Evolutionary conservation across 2,797 vertebrate genomes (phyloP).

Genomic region (Pipistrellus kuhlii): DNA sequence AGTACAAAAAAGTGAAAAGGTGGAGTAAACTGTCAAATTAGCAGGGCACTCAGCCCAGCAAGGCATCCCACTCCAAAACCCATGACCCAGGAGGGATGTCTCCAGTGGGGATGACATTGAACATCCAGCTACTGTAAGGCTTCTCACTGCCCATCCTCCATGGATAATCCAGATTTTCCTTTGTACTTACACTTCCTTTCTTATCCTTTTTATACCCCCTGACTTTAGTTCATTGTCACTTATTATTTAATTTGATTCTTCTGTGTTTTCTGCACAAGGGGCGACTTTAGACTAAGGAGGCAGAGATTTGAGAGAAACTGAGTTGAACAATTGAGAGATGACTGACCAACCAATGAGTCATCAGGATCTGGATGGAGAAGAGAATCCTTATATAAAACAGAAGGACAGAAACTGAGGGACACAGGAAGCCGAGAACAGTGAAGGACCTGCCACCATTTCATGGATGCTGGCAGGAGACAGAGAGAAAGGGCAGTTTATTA

Average conservation of each 20-base stretch:
- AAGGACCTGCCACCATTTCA: not conserved
- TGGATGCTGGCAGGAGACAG: not conserved
- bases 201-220: not conserved
- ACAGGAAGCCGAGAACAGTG: not conserved
- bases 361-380: not conserved
- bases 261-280: not conserved
- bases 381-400: not conserved
- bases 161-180: not conserved
- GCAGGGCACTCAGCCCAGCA: not conserved
- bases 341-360: not conserved
- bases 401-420: not conserved
- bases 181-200: not conserved
- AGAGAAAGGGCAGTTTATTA: not conserved
- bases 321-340: not conserved
- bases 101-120: too few relatives aligned
- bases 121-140: not conserved
- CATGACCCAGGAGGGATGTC: not conserved
- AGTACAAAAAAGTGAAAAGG: conserved; percentile 1
- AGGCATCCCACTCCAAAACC: too few relatives aligned
- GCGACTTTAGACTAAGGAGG: not conserved
- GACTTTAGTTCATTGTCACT: not conserved
- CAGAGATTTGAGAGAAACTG: not conserved
- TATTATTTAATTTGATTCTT: not conserved
- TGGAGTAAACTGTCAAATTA: not conserved
- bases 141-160: not conserved